Evolutionary conservation across 2,888 invertebrate species (phyloP), one percentile per base, ranked within the genome.

Genomic region (Volucella inanis): DNA sequence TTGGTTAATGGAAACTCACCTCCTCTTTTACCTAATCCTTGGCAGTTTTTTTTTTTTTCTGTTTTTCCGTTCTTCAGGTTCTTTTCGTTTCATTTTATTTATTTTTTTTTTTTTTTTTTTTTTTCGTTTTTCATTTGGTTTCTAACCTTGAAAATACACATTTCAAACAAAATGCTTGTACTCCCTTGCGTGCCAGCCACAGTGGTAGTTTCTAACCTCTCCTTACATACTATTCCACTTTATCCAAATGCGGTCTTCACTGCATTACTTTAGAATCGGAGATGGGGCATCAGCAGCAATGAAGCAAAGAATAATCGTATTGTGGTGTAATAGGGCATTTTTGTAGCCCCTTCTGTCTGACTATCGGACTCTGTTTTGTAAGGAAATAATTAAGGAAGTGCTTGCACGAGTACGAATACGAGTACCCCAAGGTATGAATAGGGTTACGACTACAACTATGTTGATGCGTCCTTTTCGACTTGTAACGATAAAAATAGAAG

Each of bases 101-200:
- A n/a, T 4, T 31, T 4, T 31, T 31, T 31, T 31, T 6, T 31
- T 6, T 1, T 2, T 31, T 31, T 31, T 31, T 6, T 15, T n/a
- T 57, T 59, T n/a, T 50, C 14, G 6, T 31, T 4, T 31, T 31
- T 31, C 6, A 31, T 31, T 3, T 61, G 22, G 12, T 15, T 10
- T n/a, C n/a, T 59, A 61, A 61, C 61, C 61, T 71, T 71, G 61
- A 50, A 50, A 52, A 31, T 14, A 31, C 31, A 31, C 50, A 49
- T 49, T 39, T 18, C 15, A 57, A 55, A 47, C 18, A 47, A 8
- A 9, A 31, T 14, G 1, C 8, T 71, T 11, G 18, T 9, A n/a
- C 41, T 62, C 39, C 43, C 43, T 54, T 72, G 61, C 72, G 52
- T 72, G 43, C 54, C 45, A 54, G 6, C 52, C 38, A 54, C 71